Percentiles rank a stretch among this genome's conserved stretches.
Conservation (phyloP, 64 coral and sea anemone genomes). For the Acropora yongei region DNA sequence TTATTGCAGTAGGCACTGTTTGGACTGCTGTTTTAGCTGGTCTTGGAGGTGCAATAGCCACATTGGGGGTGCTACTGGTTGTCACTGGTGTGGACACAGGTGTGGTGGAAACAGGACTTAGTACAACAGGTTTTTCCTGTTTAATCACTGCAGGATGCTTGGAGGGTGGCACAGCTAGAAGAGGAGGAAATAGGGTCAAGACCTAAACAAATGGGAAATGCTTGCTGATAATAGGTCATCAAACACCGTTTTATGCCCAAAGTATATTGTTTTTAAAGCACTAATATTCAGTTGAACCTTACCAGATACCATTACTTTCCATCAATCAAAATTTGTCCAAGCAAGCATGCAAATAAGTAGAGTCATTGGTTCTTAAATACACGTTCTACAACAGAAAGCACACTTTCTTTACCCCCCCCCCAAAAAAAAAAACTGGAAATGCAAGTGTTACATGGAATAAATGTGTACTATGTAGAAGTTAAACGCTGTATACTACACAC, state of each 20-base stretch:
- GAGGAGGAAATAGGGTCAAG: constrained; percentile 5
- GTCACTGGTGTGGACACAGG: constrained; percentile 16
- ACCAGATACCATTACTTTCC: not conserved
- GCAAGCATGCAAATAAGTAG: not conserved
- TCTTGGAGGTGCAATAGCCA: constrained; percentile 25
- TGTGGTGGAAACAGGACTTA: constrained; percentile 21
- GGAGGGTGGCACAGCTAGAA: constrained; percentile 14
- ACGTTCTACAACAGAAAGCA: too few species aligned
- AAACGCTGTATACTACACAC: too few species aligned
- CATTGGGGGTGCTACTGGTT: not conserved
- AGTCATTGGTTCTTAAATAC: not conserved
- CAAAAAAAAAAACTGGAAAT: too few species aligned
- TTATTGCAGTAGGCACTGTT: not conserved
- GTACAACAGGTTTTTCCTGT: constrained; percentile 32
- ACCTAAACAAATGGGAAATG: not conserved
- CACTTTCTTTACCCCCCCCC: too few species aligned
- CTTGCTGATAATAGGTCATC: not conserved
- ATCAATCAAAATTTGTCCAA: not conserved
- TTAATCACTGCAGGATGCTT: constrained; percentile 27
- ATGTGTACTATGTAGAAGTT: too few species aligned
- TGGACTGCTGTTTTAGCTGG: constrained; percentile 17
- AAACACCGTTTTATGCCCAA: not conserved
- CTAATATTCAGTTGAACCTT: not conserved
- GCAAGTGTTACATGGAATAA: too few species aligned
- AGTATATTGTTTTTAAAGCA: too few species aligned